Conservation (phyloP, 2,888 invertebrate genomes). For the Mermis nigrescens region DNA sequence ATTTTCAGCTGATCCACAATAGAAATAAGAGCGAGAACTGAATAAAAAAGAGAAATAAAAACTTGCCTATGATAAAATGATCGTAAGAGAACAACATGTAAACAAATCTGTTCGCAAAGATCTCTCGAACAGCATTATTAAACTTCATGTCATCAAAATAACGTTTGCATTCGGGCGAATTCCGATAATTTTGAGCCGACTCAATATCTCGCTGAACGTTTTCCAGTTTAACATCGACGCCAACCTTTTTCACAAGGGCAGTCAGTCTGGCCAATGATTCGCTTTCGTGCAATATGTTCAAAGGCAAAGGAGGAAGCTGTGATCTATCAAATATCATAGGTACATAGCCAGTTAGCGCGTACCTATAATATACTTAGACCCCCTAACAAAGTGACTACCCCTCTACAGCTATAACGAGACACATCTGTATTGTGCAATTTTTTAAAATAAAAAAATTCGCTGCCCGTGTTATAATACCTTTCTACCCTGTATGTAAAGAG, state of each 20-base stretch:
- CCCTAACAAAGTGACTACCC: too few relatives aligned
- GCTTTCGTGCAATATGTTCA: constrained; percentile 40
- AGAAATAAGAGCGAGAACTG: too few relatives aligned
- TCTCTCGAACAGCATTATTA: constrained; percentile 73
- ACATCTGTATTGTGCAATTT: too few relatives aligned
- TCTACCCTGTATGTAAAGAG: too few relatives aligned
- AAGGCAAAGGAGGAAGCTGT: constrained; percentile 21
- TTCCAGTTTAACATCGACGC: constrained; percentile 35
- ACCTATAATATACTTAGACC: too few relatives aligned
- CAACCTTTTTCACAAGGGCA: constrained; percentile 62
- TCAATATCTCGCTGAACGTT: constrained; percentile 14
- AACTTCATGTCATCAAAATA: constrained; percentile 60
- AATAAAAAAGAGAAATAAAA: too few relatives aligned
- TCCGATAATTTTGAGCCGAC: constrained; percentile 8
- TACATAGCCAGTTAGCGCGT: background rate
- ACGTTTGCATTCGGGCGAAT: constrained; percentile 9
- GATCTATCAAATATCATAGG: constrained; percentile 15
- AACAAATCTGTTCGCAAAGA: constrained; percentile 83
- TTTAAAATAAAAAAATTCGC: too few relatives aligned
- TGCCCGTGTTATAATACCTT: too few relatives aligned
- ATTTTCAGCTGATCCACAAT: too few relatives aligned
- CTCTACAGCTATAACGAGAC: too few relatives aligned
- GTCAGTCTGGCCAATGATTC: constrained; percentile 68
- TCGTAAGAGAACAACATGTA: constrained; percentile 87
- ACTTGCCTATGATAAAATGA: constrained; percentile 61